These are phyloP conservation scores for Lucilia sericata DNA, from an alignment of 1,140 invertebrate genomes.

Conservation along the genomic window DNA sequence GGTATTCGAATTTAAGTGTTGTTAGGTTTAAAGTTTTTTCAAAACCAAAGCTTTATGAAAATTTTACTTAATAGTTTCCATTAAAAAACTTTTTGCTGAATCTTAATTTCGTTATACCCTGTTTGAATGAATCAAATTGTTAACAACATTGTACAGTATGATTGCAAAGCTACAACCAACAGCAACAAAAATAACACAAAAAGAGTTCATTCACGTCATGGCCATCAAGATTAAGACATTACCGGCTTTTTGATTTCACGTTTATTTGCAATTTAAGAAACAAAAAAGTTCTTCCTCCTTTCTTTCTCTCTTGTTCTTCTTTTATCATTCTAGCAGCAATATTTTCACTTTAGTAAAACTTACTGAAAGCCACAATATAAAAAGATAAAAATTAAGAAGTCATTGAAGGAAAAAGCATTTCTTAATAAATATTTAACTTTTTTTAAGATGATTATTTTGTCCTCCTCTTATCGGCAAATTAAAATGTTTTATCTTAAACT, in stretches of 20 bases:
- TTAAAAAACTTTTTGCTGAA: too few species aligned
- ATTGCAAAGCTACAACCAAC: background rate
- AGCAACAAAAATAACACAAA: constrained; percentile 7
- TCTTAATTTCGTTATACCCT: background rate
- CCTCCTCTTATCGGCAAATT: background rate
- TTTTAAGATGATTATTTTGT: background rate
- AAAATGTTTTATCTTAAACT: background rate
- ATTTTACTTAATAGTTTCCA: too few species aligned
- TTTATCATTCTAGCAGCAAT: background rate
- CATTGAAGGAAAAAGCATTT: background rate
- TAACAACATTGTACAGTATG: background rate
- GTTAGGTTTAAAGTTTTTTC: too few species aligned
- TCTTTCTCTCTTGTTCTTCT: too few species aligned
- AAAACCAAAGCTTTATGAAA: too few species aligned
- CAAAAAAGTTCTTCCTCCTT: background rate
- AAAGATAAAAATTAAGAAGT: background rate
- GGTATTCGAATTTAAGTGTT: too few species aligned
- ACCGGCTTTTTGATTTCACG: background rate
- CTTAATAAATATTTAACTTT: background rate
- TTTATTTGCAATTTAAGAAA: background rate
- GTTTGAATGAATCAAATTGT: background rate
- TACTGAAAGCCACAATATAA: background rate
- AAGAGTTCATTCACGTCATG: constrained; percentile 28
- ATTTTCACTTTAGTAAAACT: background rate
- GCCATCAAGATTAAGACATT: constrained; percentile 19